These are phyloP conservation scores for Stegodyphus mimosarum DNA, from an alignment of 1,140 invertebrate species.

Conservation along the genomic window DNA sequence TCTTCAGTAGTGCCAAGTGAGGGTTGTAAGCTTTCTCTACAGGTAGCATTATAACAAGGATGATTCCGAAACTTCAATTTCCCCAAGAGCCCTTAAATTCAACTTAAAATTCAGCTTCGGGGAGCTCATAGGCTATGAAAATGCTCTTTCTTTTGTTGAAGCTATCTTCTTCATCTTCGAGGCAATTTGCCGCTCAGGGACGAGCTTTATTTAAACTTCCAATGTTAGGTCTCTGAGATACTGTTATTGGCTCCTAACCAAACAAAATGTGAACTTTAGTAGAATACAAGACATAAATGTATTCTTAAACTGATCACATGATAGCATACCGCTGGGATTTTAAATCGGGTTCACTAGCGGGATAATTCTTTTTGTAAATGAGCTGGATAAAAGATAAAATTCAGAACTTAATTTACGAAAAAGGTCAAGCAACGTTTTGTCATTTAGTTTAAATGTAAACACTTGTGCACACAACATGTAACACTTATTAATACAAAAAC, in stretches of 20 bases:
- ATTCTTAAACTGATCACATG: slow-evolving; percentile 55
- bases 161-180: slow-evolving; percentile 44
- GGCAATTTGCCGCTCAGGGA: slow-evolving; percentile 55
- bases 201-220: slow-evolving; percentile 51
- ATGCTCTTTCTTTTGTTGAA: slow-evolving; percentile 31
- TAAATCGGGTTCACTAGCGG: slow-evolving; percentile 44
- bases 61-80: slow-evolving; percentile 40
- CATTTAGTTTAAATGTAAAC: no score
- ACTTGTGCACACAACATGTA: no score
- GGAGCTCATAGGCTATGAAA: slow-evolving; percentile 40
- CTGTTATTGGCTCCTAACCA: slow-evolving; percentile 57
- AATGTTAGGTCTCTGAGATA: slow-evolving; percentile 36
- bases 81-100: slow-evolving; percentile 51
- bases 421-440: no score
- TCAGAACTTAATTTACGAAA: no score
- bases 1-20: background rate
- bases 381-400: background rate
- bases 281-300: slow-evolving; percentile 58
- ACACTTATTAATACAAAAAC: no score
- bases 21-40: slow-evolving; percentile 1
- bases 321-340: slow-evolving; percentile 42
- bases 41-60: slow-evolving; percentile 22
- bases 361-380: slow-evolving; percentile 43
- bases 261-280: slow-evolving; percentile 56
- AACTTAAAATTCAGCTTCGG: slow-evolving; percentile 47